Conservation (phyloP, 2,888 invertebrate genomes). For the Amphiduros pacificus region DNA sequence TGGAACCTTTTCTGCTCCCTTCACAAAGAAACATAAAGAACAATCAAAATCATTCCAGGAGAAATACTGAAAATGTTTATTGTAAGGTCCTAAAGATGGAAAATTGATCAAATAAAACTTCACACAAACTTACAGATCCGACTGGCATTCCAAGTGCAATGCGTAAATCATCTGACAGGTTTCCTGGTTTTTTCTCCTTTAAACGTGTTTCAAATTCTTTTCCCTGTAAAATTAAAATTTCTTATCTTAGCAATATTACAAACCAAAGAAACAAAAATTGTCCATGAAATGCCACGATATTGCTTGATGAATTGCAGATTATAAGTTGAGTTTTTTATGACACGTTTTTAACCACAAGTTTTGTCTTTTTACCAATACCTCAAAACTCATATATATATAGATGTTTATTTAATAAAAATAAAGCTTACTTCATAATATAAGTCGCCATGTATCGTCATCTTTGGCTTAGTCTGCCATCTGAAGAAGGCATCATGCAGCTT, state of each 20-base stretch:
- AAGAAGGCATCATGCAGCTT: conserved; percentile 99
- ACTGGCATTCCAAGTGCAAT: conserved; percentile 99
- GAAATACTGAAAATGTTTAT: not conserved
- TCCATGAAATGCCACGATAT: no score
- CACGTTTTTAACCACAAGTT: no score
- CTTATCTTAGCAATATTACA: not conserved
- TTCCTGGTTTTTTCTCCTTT: conserved; percentile 98
- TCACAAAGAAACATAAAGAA: not conserved
- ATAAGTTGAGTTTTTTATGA: no score
- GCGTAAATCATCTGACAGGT: conserved; percentile 90
- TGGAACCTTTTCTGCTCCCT: conserved; percentile 67
- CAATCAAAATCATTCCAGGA: not conserved
- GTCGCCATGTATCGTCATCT: conserved; percentile 98
- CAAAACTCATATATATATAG: no score
- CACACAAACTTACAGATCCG: conserved; percentile 72
- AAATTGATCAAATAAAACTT: no score
- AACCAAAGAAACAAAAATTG: no score
- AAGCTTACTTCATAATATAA: conserved; percentile 87
- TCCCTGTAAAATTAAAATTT: conserved; percentile 63
- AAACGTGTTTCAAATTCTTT: conserved; percentile 97
- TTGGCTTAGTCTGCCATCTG: conserved; percentile 98
- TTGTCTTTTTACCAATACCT: no score
- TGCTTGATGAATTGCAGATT: no score
- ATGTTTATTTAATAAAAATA: no score
- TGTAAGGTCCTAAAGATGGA: not conserved